Evolutionary conservation across 2,797 vertebrate genomes (phyloP).

Genomic region (Tolypeutes matacus): DNA sequence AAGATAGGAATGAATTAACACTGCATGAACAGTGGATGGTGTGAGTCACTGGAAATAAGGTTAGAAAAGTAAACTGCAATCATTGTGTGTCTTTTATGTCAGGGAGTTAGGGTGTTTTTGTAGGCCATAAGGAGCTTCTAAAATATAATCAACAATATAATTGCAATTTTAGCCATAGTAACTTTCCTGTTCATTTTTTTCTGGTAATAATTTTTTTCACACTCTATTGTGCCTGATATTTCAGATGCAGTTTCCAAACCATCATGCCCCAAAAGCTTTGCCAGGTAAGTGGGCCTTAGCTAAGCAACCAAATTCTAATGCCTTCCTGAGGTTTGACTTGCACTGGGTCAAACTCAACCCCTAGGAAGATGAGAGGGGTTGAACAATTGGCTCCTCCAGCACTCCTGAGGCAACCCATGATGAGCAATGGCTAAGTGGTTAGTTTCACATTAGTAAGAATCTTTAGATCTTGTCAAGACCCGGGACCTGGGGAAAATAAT

Average conservation of each 20-base stretch:
- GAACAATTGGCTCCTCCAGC: not conserved
- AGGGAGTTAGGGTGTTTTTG: not conserved
- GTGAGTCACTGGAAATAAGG: not conserved
- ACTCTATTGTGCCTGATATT: conserved; percentile 8
- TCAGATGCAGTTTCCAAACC: conserved; percentile 19
- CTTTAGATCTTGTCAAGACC: not conserved
- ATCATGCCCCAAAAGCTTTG: conserved; percentile 25
- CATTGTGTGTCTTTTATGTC: accelerated
- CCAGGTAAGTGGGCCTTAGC: not conserved
- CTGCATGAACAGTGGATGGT: too few relatives aligned
- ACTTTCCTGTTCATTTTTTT: conserved; percentile 26
- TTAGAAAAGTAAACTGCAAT: not conserved
- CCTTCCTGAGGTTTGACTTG: not conserved
- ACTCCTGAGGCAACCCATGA: not conserved
- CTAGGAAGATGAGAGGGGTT: not conserved
- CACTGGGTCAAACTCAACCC: not conserved
- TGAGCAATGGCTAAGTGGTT: not conserved
- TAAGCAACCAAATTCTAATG: not conserved
- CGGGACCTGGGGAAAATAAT: not conserved
- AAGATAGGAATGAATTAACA: not conserved
- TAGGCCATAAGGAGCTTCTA: not conserved
- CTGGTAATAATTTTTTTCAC: not conserved
- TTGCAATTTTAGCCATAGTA: not conserved
- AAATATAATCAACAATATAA: not conserved
- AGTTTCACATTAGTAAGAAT: not conserved